Percentiles rank a stretch among this genome's conserved stretches.
Conservation (phyloP, 2,113 vertebrate species). For the Smithornis capensis region DNA sequence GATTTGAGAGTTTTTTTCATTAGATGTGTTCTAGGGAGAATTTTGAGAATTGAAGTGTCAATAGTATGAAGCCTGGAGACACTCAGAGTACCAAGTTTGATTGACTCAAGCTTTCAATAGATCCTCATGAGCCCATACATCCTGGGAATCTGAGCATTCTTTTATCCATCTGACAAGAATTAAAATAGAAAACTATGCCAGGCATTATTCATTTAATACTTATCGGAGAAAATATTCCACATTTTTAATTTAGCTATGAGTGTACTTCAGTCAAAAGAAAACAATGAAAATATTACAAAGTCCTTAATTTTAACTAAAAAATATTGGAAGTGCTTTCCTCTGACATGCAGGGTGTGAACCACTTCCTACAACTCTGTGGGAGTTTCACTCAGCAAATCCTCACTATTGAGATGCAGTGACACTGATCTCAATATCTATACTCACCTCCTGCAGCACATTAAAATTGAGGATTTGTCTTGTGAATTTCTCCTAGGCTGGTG, state of each 20-base stretch:
- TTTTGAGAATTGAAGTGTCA: background rate
- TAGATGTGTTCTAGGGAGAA: background rate
- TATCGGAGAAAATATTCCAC: background rate
- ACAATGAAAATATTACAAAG: background rate
- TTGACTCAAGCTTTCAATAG: background rate
- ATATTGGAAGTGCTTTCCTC: rapidly evolving
- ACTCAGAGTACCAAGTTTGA: background rate
- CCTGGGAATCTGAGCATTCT: background rate
- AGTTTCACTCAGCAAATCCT: background rate
- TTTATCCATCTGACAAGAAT: background rate
- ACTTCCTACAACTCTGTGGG: background rate
- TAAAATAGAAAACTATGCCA: background rate
- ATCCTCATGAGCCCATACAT: background rate
- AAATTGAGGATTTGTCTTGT: background rate
- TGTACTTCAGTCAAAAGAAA: background rate
- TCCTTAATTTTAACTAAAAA: background rate
- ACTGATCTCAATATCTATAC: background rate
- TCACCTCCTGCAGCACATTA: background rate
- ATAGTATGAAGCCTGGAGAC: background rate
- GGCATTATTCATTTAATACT: background rate
- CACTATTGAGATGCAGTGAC: rapidly evolving
- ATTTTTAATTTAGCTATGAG: background rate
- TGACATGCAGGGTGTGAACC: rapidly evolving
- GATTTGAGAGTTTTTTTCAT: background rate
- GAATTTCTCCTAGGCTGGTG: background rate